phyloP scores from a whole-genome alignment of 2,113 vertebrate species.

The Oophaga pumilio region DNA sequence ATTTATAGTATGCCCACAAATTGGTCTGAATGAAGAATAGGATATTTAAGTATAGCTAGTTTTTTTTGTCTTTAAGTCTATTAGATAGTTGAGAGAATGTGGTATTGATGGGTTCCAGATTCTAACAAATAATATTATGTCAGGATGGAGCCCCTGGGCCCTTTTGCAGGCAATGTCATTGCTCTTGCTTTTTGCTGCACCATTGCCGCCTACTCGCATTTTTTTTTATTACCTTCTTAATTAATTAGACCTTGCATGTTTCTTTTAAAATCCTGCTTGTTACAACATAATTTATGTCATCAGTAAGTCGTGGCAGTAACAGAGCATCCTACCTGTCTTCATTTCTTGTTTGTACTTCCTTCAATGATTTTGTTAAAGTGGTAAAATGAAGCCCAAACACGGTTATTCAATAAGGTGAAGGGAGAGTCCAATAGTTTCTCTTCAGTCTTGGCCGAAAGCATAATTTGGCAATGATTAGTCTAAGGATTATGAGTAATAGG shows the following conservation, averaged over 20 bases:
- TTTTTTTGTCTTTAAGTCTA: not conserved
- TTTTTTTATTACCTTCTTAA: constrained; percentile 3
- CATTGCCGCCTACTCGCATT: not conserved
- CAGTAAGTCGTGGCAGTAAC: not conserved
- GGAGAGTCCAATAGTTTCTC: not conserved
- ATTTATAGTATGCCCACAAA: too few species aligned
- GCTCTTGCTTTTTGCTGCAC: not conserved
- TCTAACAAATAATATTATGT: too few species aligned
- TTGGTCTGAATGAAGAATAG: too few species aligned
- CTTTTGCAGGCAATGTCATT: not conserved
- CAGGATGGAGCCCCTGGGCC: not conserved
- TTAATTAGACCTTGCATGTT: constrained; percentile 3
- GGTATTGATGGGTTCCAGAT: not conserved
- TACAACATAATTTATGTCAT: not conserved
- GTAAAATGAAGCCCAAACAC: constrained; percentile 2
- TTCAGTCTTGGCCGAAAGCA: not conserved
- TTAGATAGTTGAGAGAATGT: not conserved
- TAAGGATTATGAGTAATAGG: not conserved
- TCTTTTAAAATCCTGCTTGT: not conserved
- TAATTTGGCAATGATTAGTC: not conserved
- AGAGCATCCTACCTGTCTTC: constrained; percentile 3
- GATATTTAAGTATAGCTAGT: too few species aligned
- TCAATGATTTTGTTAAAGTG: constrained; percentile 16
- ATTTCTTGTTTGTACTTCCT: not conserved
- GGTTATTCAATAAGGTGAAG: constrained; percentile 12